A percentile compares a stretch with the other conserved stretches of the same genome.
These are phyloP conservation scores for Helleia helle DNA, from an alignment of 2,888 invertebrate genomes.

Conservation along the genomic window DNA sequence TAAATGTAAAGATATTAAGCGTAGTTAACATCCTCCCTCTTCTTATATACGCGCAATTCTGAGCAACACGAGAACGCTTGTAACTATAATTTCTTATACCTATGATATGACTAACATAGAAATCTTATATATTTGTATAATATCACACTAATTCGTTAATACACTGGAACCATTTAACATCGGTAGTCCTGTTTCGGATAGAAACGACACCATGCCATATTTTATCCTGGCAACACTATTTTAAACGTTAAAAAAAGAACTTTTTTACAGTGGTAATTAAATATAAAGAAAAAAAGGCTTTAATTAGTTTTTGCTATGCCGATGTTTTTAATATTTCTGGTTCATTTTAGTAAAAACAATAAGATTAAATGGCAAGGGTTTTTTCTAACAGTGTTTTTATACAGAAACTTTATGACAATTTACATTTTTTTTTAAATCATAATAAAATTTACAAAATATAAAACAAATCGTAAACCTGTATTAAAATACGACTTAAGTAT, in stretches of 20 bases:
- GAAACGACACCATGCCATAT: too few species aligned
- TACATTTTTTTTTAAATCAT: not conserved
- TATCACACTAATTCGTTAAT: constrained; percentile 38
- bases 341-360: too few species aligned
- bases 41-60: too few species aligned
- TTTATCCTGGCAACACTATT: not conserved
- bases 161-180: constrained; percentile 6
- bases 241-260: not conserved
- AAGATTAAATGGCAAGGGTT: not conserved
- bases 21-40: too few species aligned
- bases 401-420: not conserved
- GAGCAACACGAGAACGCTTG: constrained; percentile 17
- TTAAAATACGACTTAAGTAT: too few species aligned
- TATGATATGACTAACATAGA: constrained; percentile 46
- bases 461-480: not conserved
- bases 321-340: too few species aligned
- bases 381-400: not conserved
- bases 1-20: too few species aligned
- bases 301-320: not conserved
- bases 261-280: not conserved
- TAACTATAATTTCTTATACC: constrained; percentile 21
- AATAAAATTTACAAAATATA: not conserved
- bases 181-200: too few species aligned
- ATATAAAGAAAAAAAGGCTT: not conserved
- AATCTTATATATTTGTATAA: constrained; percentile 29